These are phyloP conservation scores for Plectropomus leopardus DNA, from an alignment of 2,113 vertebrate species.

Conservation along the genomic window DNA sequence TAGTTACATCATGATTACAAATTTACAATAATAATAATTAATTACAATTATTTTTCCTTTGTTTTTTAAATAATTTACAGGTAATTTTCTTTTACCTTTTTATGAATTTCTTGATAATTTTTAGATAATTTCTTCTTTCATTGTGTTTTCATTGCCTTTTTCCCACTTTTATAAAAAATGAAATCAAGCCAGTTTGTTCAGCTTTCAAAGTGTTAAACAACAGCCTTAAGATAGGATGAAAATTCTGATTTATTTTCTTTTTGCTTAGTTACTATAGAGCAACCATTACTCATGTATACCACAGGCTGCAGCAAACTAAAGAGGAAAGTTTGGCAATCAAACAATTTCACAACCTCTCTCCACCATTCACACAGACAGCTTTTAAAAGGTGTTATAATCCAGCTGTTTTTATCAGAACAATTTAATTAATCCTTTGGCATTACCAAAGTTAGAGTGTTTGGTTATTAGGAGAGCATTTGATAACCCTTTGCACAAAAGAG, in stretches of 20 bases:
- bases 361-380: conserved; percentile 30
- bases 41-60: too few relatives aligned
- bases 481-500: conserved; percentile 65
- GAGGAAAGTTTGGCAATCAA: conserved; percentile 9
- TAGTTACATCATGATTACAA: too few relatives aligned
- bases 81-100: too few relatives aligned
- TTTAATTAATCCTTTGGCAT: conserved; percentile 69
- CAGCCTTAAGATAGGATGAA: conserved; percentile 1
- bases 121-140: too few relatives aligned
- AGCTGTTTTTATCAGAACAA: conserved; percentile 61
- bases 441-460: conserved; percentile 63
- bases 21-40: too few relatives aligned
- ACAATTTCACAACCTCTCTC: conserved; percentile 8
- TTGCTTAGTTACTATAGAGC: background rate
- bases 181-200: too few relatives aligned
- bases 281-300: background rate
- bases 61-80: too few relatives aligned
- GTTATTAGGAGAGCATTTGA: conserved; percentile 69
- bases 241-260: background rate
- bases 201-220: conserved; percentile 22
- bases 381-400: conserved; percentile 64
- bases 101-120: too few relatives aligned
- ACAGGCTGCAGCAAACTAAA: conserved; percentile 6
- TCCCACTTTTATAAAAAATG: too few relatives aligned
- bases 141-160: too few relatives aligned